phyloP scores from a whole-genome alignment of 1,140 invertebrate genomes.

The Pseudobourletiella spinata region DNA sequence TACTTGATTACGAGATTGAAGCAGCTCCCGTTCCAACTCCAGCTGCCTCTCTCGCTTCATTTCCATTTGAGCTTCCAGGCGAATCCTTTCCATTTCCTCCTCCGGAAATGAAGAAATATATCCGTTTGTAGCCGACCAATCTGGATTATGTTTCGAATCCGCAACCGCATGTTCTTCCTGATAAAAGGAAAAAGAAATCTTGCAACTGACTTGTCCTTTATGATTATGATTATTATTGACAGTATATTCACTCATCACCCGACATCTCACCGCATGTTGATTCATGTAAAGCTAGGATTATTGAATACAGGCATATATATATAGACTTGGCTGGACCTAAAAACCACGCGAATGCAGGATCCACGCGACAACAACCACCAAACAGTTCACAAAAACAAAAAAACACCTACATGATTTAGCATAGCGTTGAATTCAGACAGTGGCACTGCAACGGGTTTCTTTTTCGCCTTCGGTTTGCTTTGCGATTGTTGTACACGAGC shows the following conservation, averaged over 20 bases:
- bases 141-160: not conserved
- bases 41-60: conserved; percentile 19
- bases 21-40: conserved; percentile 7
- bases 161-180: not conserved
- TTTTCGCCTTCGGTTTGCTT: conserved; percentile 46
- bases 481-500: conserved; percentile 42
- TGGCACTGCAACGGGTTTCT: conserved; percentile 52
- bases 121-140: conserved; percentile 2
- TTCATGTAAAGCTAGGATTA: too few relatives aligned
- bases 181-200: too few relatives aligned
- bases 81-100: conserved; percentile 17
- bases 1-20: conserved; percentile 18
- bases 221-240: too few relatives aligned
- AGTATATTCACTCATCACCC: too few relatives aligned
- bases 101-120: conserved; percentile 1
- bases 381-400: not conserved
- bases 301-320: too few relatives aligned
- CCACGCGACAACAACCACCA: too few relatives aligned
- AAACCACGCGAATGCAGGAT: too few relatives aligned
- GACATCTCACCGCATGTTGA: too few relatives aligned
- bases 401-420: conserved; percentile 1
- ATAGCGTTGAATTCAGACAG: conserved; percentile 54
- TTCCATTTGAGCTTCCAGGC: conserved; percentile 23
- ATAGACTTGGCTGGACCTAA: too few relatives aligned
- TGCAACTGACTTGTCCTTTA: too few relatives aligned